Conservation (phyloP, 2,888 invertebrate genomes). For the Tenthredo notha region DNA sequence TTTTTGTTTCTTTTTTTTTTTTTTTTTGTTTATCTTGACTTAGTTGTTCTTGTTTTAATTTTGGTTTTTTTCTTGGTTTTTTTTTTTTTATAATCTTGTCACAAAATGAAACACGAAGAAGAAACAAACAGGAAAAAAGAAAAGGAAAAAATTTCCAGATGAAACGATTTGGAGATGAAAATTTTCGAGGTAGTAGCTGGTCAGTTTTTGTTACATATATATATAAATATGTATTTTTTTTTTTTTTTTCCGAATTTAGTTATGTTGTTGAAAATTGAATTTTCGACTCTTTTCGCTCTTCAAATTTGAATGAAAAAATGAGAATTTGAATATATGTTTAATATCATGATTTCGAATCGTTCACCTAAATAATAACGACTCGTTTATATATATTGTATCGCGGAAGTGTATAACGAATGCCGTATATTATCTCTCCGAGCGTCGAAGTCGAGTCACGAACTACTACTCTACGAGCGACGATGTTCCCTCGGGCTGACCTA, state of each 20-base stretch:
- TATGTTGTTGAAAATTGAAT: not conserved
- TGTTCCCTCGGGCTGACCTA: conserved; percentile 80
- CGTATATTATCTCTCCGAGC: not conserved
- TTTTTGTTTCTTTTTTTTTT: not conserved
- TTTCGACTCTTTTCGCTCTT: conserved; percentile 1
- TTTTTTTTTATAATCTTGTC: not conserved
- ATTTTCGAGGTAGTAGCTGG: conserved; percentile 32
- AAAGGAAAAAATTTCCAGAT: not conserved
- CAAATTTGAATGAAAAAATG: not conserved
- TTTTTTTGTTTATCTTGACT: not conserved
- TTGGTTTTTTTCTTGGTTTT: not conserved
- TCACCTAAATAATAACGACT: not conserved
- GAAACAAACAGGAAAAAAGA: not conserved
- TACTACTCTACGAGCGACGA: conserved; percentile 62
- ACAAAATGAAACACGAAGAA: not conserved
- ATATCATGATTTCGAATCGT: not conserved
- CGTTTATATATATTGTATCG: not conserved
- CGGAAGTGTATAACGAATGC: not conserved
- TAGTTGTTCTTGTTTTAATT: not conserved
- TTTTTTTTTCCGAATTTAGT: too few species aligned
- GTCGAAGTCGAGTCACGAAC: conserved; percentile 57
- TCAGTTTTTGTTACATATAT: conserved; percentile 5
- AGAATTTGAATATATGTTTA: not conserved
- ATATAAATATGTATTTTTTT: not conserved
- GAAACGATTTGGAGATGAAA: not conserved